Conservation (phyloP, 2,113 vertebrate species). For the Illadopsis cleaveri region DNA sequence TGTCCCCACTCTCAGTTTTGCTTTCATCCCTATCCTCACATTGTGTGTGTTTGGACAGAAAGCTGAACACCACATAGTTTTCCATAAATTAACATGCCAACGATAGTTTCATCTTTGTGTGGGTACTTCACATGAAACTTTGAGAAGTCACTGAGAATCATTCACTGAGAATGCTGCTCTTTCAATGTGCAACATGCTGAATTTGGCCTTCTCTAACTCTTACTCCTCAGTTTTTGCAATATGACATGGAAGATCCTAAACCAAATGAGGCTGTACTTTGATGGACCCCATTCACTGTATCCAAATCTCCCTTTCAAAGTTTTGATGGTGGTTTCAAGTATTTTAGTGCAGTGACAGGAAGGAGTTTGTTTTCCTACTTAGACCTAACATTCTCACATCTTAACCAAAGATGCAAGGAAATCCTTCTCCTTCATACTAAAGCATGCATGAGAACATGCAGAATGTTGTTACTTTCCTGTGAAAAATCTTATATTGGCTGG, state of each 20-base stretch:
- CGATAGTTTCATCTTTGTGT: neutral
- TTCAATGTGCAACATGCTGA: neutral
- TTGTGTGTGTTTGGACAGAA: neutral
- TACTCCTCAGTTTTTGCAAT: neutral
- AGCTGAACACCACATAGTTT: neutral
- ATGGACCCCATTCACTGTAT: neutral
- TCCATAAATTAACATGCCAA: neutral
- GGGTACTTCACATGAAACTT: neutral
- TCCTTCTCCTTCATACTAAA: neutral
- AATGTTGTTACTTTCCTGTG: neutral
- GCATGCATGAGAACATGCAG: neutral
- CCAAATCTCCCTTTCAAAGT: neutral
- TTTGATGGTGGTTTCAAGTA: neutral
- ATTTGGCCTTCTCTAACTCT: neutral
- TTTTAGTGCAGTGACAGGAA: neutral
- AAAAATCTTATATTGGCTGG: neutral
- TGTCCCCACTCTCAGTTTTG: neutral
- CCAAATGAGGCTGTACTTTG: neutral
- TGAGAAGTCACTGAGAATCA: neutral
- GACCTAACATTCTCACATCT: neutral
- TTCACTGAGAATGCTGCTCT: neutral
- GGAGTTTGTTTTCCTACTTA: neutral
- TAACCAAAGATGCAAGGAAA: neutral
- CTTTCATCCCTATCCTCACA: neutral
- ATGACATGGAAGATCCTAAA: neutral